A percentile compares a stretch with the other conserved stretches of the same genome.
Conservation (phyloP, 2,113 vertebrate genomes). For the Oenanthe melanoleuca region DNA sequence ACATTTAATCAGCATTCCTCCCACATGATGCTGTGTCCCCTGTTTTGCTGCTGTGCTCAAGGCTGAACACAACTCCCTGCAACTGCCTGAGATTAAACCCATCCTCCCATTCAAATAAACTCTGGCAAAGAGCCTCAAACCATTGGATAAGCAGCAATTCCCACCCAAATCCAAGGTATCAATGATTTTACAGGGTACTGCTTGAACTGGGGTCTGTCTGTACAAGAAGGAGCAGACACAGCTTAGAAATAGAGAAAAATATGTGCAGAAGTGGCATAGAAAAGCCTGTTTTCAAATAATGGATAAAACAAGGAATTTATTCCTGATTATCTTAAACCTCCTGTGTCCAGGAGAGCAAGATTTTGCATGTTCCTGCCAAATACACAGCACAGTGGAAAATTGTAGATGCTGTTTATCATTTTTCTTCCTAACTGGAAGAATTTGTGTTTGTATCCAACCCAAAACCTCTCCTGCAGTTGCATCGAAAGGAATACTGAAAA, state of each 20-base stretch:
- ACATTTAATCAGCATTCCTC: neutral
- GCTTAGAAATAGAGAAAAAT: neutral
- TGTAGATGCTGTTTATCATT: neutral
- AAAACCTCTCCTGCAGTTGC: neutral
- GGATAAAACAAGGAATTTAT: neutral
- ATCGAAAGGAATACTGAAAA: neutral
- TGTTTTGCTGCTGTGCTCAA: neutral
- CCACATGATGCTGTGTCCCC: no score
- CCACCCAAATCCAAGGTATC: neutral
- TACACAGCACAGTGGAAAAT: neutral
- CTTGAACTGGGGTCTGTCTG: neutral
- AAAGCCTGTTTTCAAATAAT: neutral
- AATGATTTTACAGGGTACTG: neutral
- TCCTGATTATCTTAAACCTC: neutral
- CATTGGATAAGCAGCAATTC: neutral
- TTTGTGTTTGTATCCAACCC: neutral
- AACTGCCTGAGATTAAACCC: neutral
- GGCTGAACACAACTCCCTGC: neutral
- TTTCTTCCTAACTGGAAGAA: neutral
- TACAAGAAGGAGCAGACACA: neutral
- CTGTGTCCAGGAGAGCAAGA: neutral
- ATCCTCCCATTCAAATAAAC: neutral
- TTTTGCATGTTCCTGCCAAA: neutral
- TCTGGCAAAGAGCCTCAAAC: neutral
- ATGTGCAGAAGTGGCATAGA: fast-evolving